These are phyloP conservation scores for Dicycla oo DNA, from an alignment of 2,888 invertebrate genomes.

Conservation along the genomic window DNA sequence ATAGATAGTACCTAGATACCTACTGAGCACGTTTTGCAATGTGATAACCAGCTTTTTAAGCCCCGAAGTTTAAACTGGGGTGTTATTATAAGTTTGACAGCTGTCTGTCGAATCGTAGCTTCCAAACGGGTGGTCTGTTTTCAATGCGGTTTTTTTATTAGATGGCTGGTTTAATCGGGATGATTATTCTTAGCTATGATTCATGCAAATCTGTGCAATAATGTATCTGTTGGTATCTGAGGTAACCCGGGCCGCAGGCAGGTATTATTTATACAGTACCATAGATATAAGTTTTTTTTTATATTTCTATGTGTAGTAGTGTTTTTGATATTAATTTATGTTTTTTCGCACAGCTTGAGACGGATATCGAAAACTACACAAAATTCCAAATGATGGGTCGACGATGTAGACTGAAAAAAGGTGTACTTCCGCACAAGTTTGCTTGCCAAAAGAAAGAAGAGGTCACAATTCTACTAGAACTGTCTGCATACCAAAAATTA, in stretches of 20 bases:
- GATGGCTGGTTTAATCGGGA: neutral
- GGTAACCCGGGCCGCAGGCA: no score
- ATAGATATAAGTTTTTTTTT: no score
- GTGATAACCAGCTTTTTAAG: neutral
- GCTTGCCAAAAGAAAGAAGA: conserved; percentile 29
- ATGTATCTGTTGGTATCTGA: neutral
- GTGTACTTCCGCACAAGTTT: conserved; percentile 42
- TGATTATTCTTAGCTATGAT: neutral
- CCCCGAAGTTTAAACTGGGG: neutral
- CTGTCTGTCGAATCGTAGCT: neutral
- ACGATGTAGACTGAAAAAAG: conserved; percentile 25
- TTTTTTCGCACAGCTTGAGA: conserved; percentile 22
- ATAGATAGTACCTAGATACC: neutral
- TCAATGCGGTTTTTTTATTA: neutral
- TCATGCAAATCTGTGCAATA: neutral
- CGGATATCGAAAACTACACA: conserved; percentile 23
- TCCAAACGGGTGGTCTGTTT: neutral
- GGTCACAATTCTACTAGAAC: conserved; percentile 21
- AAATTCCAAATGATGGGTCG: conserved; percentile 15
- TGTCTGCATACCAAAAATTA: conserved; percentile 31
- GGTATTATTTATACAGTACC: neutral
- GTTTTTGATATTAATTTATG: neutral
- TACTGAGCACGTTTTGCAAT: neutral
- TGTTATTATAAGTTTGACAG: neutral
- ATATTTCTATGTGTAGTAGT: no score